Conservation (phyloP, 2,888 invertebrate genomes). For the Aspidiotus destructor region DNA sequence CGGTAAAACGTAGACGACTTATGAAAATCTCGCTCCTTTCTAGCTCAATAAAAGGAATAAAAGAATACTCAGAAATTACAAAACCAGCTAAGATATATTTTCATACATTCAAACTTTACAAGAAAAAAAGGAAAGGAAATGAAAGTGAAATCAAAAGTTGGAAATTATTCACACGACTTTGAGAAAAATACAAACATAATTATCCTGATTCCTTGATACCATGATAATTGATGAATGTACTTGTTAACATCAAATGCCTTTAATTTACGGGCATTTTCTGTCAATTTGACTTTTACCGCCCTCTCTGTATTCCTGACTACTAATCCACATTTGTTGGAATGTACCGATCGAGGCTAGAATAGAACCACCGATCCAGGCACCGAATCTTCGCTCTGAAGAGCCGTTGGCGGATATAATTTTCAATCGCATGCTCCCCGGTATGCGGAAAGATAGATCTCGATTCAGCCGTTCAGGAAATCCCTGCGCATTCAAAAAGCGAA, state of each 20-base stretch:
- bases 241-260: neutral
- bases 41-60: too few species aligned
- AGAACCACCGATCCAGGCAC: constrained; percentile 98
- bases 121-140: too few species aligned
- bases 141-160: too few species aligned
- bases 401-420: constrained; percentile 89
- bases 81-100: too few species aligned
- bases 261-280: constrained; percentile 70
- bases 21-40: too few species aligned
- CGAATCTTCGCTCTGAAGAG: constrained; percentile 82
- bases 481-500: constrained; percentile 42
- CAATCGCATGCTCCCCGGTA: constrained; percentile 86
- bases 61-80: too few species aligned
- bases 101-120: too few species aligned
- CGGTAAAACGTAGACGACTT: too few species aligned
- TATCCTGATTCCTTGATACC: too few species aligned
- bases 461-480: constrained; percentile 91
- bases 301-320: constrained; percentile 97
- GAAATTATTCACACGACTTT: too few species aligned
- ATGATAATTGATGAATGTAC: too few species aligned
- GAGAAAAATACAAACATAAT: too few species aligned
- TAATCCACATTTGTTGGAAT: constrained; percentile 99
- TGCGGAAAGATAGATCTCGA: constrained; percentile 72
- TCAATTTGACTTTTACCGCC: constrained; percentile 94
- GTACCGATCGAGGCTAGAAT: constrained; percentile 96